phyloP scores from a whole-genome alignment of 2,888 invertebrate genomes.

The Alloscopus bannaensis region DNA sequence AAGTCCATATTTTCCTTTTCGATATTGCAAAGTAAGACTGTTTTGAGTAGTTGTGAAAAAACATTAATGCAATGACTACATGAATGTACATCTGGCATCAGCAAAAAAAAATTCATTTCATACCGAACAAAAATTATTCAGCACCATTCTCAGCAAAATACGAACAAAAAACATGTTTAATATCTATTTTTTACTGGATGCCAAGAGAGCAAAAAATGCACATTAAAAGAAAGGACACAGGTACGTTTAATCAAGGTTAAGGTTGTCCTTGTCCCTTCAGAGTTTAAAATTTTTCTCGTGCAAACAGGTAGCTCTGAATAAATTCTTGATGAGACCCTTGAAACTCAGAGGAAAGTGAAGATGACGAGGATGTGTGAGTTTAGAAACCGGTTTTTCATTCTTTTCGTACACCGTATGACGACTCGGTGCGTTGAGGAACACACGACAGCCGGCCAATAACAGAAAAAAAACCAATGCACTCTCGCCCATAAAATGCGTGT shows the following conservation, averaged over 20 bases:
- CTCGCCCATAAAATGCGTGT: too few species aligned
- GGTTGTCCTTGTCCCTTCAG: not conserved
- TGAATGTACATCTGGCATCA: too few species aligned
- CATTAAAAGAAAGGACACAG: too few species aligned
- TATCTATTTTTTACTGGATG: too few species aligned
- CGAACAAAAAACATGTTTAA: too few species aligned
- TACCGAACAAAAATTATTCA: too few species aligned
- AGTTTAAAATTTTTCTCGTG: not conserved
- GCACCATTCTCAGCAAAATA: too few species aligned
- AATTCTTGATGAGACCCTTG: slow-evolving; percentile 10
- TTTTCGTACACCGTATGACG: not conserved
- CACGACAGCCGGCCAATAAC: slow-evolving; percentile 49
- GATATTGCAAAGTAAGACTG: not conserved
- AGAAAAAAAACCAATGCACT: too few species aligned
- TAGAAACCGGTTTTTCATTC: not conserved
- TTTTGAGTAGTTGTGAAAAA: not conserved
- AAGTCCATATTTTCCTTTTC: not conserved
- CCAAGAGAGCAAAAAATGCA: too few species aligned
- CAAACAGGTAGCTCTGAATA: not conserved
- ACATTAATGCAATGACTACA: too few species aligned
- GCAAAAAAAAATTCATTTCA: too few species aligned
- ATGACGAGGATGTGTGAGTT: not conserved
- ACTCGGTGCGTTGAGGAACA: not conserved
- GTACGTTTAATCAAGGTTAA: not conserved
- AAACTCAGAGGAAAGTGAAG: too few species aligned